A percentile compares a stretch with the other conserved stretches of the same genome.
Evolutionary conservation across 2,113 vertebrate genomes (phyloP).

Genomic region (Ictalurus punctatus): DNA sequence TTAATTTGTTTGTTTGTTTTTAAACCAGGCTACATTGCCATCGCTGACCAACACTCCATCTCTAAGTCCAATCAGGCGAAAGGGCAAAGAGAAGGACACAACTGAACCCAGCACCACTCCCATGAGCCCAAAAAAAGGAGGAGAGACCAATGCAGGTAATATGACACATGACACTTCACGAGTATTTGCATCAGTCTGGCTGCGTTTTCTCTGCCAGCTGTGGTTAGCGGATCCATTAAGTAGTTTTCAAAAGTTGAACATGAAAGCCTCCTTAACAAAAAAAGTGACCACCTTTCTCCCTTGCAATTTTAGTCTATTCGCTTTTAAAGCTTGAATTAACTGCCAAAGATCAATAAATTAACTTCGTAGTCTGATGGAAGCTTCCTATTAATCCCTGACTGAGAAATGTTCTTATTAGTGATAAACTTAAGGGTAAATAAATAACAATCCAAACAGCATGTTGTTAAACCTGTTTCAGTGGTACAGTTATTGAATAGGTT

Average conservation of each 20-base stretch:
- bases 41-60: constrained; percentile 92
- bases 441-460: neutral
- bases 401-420: neutral
- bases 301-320: neutral
- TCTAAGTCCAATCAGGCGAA: constrained; percentile 92
- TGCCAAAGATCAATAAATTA: neutral
- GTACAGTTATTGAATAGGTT: neutral
- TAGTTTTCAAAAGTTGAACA: neutral
- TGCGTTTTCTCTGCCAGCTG: neutral
- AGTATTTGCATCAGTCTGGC: neutral
- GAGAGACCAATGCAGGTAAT: constrained; percentile 83
- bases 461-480: neutral
- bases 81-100: constrained; percentile 89
- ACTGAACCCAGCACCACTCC: constrained; percentile 78
- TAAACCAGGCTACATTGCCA: constrained; percentile 83
- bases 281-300: neutral
- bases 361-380: neutral
- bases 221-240: neutral
- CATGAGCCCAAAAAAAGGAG: constrained; percentile 90
- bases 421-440: neutral
- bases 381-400: neutral
- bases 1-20: neutral
- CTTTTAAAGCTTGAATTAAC: neutral
- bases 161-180: neutral
- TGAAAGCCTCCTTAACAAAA: neutral